Evolutionary conservation across 2,888 invertebrate species (phyloP).

Genomic region (Agapetus fuscipes): DNA sequence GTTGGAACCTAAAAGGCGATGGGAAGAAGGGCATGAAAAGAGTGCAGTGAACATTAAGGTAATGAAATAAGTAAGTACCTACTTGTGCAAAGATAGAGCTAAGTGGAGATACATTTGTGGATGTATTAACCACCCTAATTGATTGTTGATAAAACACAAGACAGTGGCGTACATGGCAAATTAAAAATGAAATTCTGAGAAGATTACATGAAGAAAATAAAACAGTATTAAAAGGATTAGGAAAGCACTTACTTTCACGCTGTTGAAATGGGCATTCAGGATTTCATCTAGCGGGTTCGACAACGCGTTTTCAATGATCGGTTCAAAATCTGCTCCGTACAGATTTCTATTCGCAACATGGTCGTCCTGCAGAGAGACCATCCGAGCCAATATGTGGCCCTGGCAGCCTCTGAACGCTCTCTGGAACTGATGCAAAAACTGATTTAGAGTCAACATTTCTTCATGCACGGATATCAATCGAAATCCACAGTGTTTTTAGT

Average conservation of each 20-base stretch:
- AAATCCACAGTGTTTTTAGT: background rate
- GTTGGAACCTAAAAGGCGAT: too few relatives aligned
- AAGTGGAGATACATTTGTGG: background rate
- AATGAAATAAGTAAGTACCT: too few relatives aligned
- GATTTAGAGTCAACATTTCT: constrained; percentile 10
- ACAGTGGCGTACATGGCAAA: too few relatives aligned
- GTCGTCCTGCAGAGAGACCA: constrained; percentile 58
- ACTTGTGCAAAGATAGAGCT: too few relatives aligned
- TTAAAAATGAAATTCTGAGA: too few relatives aligned
- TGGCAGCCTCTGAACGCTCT: constrained; percentile 53
- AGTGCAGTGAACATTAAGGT: too few relatives aligned
- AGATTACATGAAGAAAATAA: too few relatives aligned
- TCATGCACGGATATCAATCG: background rate
- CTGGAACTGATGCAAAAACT: constrained; percentile 38
- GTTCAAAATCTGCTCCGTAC: constrained; percentile 55
- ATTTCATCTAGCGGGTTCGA: constrained; percentile 68
- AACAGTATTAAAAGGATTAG: too few relatives aligned
- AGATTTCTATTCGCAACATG: constrained; percentile 63
- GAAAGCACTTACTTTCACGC: constrained; percentile 52
- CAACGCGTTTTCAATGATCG: constrained; percentile 58
- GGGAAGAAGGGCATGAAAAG: too few relatives aligned
- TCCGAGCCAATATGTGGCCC: constrained; percentile 48
- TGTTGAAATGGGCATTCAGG: constrained; percentile 62
- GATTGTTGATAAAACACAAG: background rate
- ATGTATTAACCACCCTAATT: background rate